phyloP scores from a whole-genome alignment of 2,113 vertebrate species.

The Felis chaus region DNA sequence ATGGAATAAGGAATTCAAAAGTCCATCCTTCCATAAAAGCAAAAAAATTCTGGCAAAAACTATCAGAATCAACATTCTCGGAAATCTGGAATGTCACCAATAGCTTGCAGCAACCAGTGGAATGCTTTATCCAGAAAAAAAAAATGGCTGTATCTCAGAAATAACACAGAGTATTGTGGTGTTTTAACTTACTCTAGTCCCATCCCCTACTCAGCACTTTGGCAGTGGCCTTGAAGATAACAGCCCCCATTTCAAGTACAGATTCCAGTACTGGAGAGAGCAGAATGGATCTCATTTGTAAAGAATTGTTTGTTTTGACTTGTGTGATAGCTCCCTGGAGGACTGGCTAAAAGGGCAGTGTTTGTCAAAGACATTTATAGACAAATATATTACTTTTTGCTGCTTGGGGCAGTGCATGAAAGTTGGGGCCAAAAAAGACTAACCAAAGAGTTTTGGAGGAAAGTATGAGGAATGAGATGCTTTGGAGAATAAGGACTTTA shows the following conservation, averaged over 20 bases:
- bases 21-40: background rate
- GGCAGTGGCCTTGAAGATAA: background rate
- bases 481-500: background rate
- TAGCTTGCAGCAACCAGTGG: slow-evolving; percentile 6
- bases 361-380: slow-evolving; percentile 27
- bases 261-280: background rate
- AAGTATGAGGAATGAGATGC: background rate
- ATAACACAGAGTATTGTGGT: background rate
- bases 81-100: slow-evolving; percentile 25
- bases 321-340: background rate
- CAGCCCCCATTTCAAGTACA: background rate
- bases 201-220: background rate
- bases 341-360: background rate
- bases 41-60: slow-evolving; percentile 20
- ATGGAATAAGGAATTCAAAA: background rate
- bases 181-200: background rate
- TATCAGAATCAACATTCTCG: background rate
- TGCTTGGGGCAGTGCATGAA: background rate
- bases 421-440: background rate
- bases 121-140: background rate
- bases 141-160: background rate
- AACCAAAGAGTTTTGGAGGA: background rate
- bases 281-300: slow-evolving; percentile 1
- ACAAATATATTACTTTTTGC: background rate
- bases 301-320: slow-evolving; percentile 8